Conservation (phyloP, 2,113 vertebrate genomes). For the Pseudopodoces humilis region DNA sequence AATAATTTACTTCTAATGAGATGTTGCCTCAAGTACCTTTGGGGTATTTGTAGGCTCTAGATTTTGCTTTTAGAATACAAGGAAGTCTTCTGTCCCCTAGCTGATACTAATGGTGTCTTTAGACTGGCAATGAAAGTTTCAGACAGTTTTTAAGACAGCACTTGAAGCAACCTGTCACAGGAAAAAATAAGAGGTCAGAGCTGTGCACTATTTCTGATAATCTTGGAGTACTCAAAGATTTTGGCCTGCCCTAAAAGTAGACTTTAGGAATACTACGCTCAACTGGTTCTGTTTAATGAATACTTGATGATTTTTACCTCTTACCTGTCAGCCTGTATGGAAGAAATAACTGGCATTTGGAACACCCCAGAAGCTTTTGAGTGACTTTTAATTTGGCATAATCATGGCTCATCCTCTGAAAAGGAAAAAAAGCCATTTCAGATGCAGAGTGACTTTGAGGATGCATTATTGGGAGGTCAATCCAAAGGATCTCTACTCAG, state of each 20-base stretch:
- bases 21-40: constrained; percentile 26
- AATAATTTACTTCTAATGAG: constrained; percentile 65
- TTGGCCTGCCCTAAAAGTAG: neutral
- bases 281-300: neutral
- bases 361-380: neutral
- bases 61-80: neutral
- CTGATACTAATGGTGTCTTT: neutral
- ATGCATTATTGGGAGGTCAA: neutral
- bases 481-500: neutral
- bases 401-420: neutral
- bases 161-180: neutral
- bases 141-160: neutral
- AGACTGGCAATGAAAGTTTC: neutral
- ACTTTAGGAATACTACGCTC: neutral
- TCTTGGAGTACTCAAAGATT: neutral
- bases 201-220: neutral
- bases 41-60: neutral
- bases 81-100: neutral
- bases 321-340: neutral
- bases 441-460: neutral
- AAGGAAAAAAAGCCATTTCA: neutral
- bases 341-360: neutral
- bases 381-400: neutral
- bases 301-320: neutral
- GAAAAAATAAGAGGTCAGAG: neutral